Evolutionary conservation across 1,140 invertebrate species (phyloP).

Genomic region (Brachionus sp.): DNA sequence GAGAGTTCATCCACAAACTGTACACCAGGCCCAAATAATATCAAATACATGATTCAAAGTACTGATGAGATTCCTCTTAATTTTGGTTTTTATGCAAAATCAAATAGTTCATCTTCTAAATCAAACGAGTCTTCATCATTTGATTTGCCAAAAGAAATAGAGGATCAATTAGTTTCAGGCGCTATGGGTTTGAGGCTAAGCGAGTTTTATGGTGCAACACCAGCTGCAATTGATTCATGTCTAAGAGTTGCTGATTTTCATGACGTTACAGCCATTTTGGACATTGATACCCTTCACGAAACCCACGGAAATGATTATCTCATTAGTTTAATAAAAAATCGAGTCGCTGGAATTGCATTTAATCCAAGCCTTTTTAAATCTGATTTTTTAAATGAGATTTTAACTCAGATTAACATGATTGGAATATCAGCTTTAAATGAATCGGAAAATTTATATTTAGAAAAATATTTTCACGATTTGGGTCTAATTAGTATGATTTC

Average conservation of each 20-base stretch:
- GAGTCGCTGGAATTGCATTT: constrained; percentile 57
- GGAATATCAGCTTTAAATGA: constrained; percentile 3
- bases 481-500: constrained; percentile 59
- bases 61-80: constrained; percentile 59
- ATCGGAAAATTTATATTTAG: constrained; percentile 47
- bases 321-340: constrained; percentile 47
- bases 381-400: constrained; percentile 21
- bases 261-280: constrained; percentile 56
- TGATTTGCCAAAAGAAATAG: constrained; percentile 50
- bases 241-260: constrained; percentile 55
- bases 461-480: constrained; percentile 59
- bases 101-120: constrained; percentile 52
- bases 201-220: constrained; percentile 59
- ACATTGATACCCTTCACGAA: constrained; percentile 60
- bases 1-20: constrained; percentile 58
- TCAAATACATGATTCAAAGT: constrained; percentile 58
- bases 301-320: constrained; percentile 47
- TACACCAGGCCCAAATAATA: constrained; percentile 57
- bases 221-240: constrained; percentile 56
- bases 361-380: constrained; percentile 46
- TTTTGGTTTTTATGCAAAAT: constrained; percentile 59
- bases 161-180: constrained; percentile 57
- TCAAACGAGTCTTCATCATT: constrained; percentile 47
- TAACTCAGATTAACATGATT: constrained; percentile 42
- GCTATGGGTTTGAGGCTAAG: constrained; percentile 58